These are phyloP conservation scores for Monochamus saltuarius DNA, from an alignment of 1,140 invertebrate species.

Conservation along the genomic window DNA sequence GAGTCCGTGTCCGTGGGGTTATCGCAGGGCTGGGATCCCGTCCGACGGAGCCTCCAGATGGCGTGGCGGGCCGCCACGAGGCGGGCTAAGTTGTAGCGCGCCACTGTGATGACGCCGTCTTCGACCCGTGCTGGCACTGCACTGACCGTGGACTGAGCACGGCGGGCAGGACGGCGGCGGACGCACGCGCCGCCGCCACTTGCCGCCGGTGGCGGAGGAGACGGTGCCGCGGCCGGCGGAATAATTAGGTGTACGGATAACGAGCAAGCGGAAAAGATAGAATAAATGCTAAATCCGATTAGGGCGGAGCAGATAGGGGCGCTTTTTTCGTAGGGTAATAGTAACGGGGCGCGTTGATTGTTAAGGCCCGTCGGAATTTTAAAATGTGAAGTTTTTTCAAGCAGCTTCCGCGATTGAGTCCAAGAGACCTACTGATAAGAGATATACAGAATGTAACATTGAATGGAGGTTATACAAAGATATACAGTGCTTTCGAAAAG, in stretches of 20 bases:
- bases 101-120: constrained; percentile 51
- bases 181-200: not conserved
- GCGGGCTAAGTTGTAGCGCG: constrained; percentile 63
- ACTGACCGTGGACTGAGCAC: constrained; percentile 12
- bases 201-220: constrained; percentile 6
- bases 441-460: no score
- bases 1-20: constrained; percentile 56
- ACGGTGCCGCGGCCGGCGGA: not conserved
- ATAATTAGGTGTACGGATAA: not conserved
- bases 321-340: not conserved
- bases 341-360: constrained; percentile 2
- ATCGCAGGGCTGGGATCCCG: constrained; percentile 60
- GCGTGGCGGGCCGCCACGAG: constrained; percentile 66
- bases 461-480: no score
- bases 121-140: constrained; percentile 6
- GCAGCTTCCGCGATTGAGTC: no score
- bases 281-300: not conserved
- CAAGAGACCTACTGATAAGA: no score
- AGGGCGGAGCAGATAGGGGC: not conserved
- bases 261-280: not conserved
- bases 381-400: no score
- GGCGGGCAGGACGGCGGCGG: not conserved
- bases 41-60: constrained; percentile 63
- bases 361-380: not conserved
- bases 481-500: no score